Base-by-base conservation (phyloP, 1,140 invertebrate species). In the Scaptomyza montana region DNA sequence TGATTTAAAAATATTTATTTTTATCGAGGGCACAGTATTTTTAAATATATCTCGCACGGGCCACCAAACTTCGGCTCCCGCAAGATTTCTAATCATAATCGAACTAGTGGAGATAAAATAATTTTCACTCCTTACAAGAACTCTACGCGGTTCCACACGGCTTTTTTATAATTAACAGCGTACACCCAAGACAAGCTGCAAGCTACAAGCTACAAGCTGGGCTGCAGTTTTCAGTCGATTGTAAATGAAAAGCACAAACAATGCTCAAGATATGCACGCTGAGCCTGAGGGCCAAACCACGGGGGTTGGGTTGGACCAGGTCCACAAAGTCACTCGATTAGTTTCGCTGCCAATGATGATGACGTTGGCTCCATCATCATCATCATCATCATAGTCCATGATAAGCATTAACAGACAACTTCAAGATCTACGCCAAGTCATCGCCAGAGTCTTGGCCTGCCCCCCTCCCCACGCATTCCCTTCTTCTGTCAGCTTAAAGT, bases 241-340 rank as follows among this genome's bases (percentile, higher is more conserved):
- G 75, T 87, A 81, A 81, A 78, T 80, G 81, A 86, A 76, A 72
- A 87, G 62, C 63, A 80, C 74, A 86, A 86, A 78, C 81, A 84
- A 77, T 85, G 74, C 74, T 64, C 53, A 61, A 51, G 53, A 63
- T 55, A 51, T 68, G 50, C 66, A 51, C 43, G 56, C 43, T 64
- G 47, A 36, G 41, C 61, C 69, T 13, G 16, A 33, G 46, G 57
- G 21, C 73, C 51, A 36, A 51, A 41, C 65, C 72, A 77, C 59
- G 65, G 80, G 72, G 75, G 67, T 64, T 73, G 72, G 75, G 67
- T 64, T 73, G 70, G 64, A 50, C 64, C 67, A 68, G 76, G 80
- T 66, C 67, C 60, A 74, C 53, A 73, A 74, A 80, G 68, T 85
- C 70, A 77, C 66, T 85, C 77, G 80, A 84, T 84, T 84, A 85